Base-by-base conservation (phyloP, 2,797 vertebrate species). In the Phrynocephalus guinanensis region DNA sequence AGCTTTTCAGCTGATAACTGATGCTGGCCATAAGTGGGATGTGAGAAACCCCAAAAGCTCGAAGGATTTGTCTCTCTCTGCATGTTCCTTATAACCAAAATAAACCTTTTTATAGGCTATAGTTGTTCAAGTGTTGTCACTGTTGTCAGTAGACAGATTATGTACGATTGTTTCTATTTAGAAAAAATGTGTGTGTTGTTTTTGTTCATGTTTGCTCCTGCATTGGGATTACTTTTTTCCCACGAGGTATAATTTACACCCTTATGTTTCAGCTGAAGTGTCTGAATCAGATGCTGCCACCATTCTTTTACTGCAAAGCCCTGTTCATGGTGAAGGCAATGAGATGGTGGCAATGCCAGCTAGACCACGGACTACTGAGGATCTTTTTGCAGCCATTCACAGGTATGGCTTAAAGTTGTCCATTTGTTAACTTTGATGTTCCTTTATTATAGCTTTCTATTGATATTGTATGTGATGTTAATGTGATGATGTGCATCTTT, bases 301-400 rank as follows among this genome's bases (percentile, higher is more conserved):
- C 70, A 94, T 94, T 70, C 93, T 98, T 8, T 95, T 96, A 9
- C 95, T 96, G 81, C 95, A 94, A 16, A 93, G 94, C 24, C 92
- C 89, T 50, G 88, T 92, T 90, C 96, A 95, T 94, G 95, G 96
- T 91, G 96, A 97, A 15, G 92, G 93, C 13, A 83, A 84, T 3
- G 95, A 96, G 2, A 97, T 96, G 86, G 96, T 97, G 97, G 97
- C 98, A 94, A 97, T 98, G 88, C 98, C 99, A 82, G 96, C 97
- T 0, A 97, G 98, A 93, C 97, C 98, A 79, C 97, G 98, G 88
- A 99, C 99, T 89, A 99, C 98, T 0, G 99, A 99, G 94, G 99
- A 99, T 96, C 98, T 99, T 77, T 99, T 99, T 79, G 99, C 99
- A 63, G 98, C 96, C 90, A 99, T 99, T 95, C 99, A 99, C 98